phyloP scores from a whole-genome alignment of 2,797 vertebrate species.

The Hoplostethus mediterraneus region DNA sequence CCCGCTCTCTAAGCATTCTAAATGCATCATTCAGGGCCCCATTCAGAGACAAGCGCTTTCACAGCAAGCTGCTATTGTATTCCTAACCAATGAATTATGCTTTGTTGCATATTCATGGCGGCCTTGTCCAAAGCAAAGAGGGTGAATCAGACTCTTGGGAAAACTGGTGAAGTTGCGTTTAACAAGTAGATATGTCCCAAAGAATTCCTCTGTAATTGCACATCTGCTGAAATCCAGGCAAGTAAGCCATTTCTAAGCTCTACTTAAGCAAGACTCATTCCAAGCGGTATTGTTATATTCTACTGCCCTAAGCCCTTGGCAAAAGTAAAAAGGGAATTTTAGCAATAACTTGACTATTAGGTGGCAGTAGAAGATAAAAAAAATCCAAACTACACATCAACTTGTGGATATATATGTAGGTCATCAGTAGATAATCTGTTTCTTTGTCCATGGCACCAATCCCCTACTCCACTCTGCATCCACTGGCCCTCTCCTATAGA shows the following conservation, averaged over 20 bases:
- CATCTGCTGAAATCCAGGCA: constrained; percentile 32
- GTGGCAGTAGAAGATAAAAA: neutral
- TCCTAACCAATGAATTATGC: constrained; percentile 64
- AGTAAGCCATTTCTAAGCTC: constrained; percentile 6
- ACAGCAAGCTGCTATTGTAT: constrained; percentile 56
- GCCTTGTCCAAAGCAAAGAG: constrained; percentile 40
- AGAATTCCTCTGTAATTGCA: constrained; percentile 49
- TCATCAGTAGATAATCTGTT: neutral
- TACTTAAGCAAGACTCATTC: constrained; percentile 22
- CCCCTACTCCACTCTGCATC: too few species aligned
- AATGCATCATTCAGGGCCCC: constrained; percentile 11
- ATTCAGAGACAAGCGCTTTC: constrained; percentile 34
- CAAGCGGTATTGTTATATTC: constrained; percentile 6
- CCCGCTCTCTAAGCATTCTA: constrained; percentile 17
- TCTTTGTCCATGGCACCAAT: neutral
- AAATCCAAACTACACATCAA: neutral
- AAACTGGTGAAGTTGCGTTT: constrained; percentile 40
- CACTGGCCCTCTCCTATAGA: neutral
- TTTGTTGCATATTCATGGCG: constrained; percentile 63
- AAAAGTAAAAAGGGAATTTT: neutral
- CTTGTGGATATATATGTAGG: neutral
- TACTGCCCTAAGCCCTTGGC: neutral
- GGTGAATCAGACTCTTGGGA: constrained; percentile 49
- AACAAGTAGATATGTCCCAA: constrained; percentile 50
- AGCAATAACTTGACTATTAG: constrained; percentile 1